These are phyloP conservation scores for Germaria angustata DNA, from an alignment of 2,888 invertebrate genomes.

Conservation along the genomic window DNA sequence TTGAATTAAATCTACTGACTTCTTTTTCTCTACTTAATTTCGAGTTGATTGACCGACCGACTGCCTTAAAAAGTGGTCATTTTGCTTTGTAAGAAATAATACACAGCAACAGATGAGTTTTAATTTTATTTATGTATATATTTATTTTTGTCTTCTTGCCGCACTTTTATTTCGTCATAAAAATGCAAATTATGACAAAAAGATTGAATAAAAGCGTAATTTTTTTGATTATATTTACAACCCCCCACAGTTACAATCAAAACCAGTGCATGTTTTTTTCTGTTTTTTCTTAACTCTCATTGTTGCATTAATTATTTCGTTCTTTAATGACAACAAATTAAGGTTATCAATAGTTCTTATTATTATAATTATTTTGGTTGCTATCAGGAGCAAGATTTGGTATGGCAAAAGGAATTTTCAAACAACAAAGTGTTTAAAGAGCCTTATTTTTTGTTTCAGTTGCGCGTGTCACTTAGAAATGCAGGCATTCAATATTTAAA, in stretches of 20 bases:
- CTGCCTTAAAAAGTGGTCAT: constrained; percentile 43
- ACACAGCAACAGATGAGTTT: constrained; percentile 17
- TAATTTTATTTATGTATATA: too few relatives aligned
- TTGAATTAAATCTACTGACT: not conserved
- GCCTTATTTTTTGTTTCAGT: not conserved
- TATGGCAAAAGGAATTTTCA: not conserved
- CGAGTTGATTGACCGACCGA: constrained; percentile 47
- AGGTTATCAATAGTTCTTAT: constrained; percentile 30
- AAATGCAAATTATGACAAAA: constrained; percentile 52
- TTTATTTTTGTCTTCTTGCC: not conserved
- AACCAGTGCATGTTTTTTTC: not conserved
- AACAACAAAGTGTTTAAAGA: not conserved
- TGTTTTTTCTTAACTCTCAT: not conserved
- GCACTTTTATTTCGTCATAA: constrained; percentile 11
- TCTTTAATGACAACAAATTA: constrained; percentile 3
- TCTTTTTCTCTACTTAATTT: not conserved
- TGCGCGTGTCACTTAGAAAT: not conserved
- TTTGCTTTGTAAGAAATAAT: constrained; percentile 22
- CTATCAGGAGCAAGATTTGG: not conserved
- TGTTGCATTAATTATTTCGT: not conserved
- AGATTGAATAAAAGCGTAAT: not conserved
- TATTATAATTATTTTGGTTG: not conserved
- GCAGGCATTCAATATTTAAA: not conserved
- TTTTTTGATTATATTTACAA: not conserved
- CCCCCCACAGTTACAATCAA: not conserved